Evolutionary conservation across 2,113 vertebrate genomes (phyloP), one percentile per base, ranked within the genome.

Genomic region (Phrynocephalus versicolor): DNA sequence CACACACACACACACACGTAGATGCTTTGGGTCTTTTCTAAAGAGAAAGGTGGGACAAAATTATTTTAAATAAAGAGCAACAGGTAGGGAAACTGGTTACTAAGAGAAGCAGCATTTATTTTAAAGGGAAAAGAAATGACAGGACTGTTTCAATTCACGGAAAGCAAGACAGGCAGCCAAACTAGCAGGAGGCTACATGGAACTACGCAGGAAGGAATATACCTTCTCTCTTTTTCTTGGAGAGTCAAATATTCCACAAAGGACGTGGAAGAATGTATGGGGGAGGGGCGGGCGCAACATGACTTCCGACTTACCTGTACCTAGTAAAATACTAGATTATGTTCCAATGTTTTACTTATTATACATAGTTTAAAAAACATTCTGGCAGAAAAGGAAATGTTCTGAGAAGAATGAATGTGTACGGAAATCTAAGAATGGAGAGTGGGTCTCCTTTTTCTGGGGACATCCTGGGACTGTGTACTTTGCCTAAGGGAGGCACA

Each of bases 281-380:
- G 45, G 45, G 45, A 51, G 45, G 45, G 45, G 83, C 73, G 86
- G 57, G 82, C 83, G 90, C 88, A 87, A 84, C 55, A 69, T 77
- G 85, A 84, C 14, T 90, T 91, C 86, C 83, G 90, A n/a, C 13
- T 62, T 18, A 67, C 71, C 18, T 14, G 1, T 13, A 85, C 71
- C 78, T 89, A 92, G 88, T 62, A 82, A 30, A 76, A 80, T 37
- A 30, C 82, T 94, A 88, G 87, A 76, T 88, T 84, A 87, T 27
- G 75, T 64, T 82, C 83, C 88, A 82, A 25, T 72, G 77, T 0
- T 55, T 77, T 77, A 83, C 88, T 85, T 91, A 91, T 23, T 92
- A 91, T 89, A 90, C n/a, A 70, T 69, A 83, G 80, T 91, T 92
- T 93, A 95, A 95, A 95, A 91, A 95, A 89, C 18, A 87, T 90